Evolutionary conservation across 2,888 invertebrate genomes (phyloP).

Genomic region (Noctuana brunneofusca): DNA sequence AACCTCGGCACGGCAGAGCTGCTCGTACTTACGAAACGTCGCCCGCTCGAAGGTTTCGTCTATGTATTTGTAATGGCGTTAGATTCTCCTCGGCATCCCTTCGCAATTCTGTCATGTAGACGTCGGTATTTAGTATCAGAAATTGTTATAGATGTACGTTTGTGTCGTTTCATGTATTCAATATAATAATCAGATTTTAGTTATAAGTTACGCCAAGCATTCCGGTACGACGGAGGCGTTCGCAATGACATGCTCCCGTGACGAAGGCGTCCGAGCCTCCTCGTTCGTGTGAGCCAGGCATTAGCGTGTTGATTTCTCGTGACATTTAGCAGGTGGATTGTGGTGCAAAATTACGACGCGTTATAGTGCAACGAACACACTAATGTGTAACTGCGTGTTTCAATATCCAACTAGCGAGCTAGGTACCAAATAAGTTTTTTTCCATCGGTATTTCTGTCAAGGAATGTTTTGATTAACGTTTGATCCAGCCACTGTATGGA

Average conservation of each 20-base stretch:
- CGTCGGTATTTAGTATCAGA: conserved; percentile 21
- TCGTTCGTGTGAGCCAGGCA: conserved; percentile 4
- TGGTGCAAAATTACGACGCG: conserved; percentile 19
- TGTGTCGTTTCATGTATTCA: conserved; percentile 7
- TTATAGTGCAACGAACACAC: neutral
- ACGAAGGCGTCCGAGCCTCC: neutral
- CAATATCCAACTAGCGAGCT: no score
- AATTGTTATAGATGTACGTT: conserved; percentile 20
- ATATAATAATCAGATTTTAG: conserved; percentile 18
- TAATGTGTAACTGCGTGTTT: no score
- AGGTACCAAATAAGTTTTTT: no score
- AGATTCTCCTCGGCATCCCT: conserved; percentile 29
- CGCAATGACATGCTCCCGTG: neutral
- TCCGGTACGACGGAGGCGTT: neutral
- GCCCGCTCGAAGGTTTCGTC: conserved; percentile 22
- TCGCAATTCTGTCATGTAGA: conserved; percentile 24
- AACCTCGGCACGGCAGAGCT: conserved; percentile 9
- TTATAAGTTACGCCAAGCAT: conserved; percentile 24
- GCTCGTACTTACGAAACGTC: neutral
- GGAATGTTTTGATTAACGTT: no score
- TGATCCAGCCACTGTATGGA: no score
- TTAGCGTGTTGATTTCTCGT: conserved; percentile 27
- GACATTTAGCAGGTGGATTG: conserved; percentile 30
- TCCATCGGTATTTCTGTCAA: no score
- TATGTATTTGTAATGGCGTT: conserved; percentile 34